These are phyloP conservation scores for Drosophila barbarae DNA, from an alignment of 2,888 invertebrate genomes.

Conservation along the genomic window DNA sequence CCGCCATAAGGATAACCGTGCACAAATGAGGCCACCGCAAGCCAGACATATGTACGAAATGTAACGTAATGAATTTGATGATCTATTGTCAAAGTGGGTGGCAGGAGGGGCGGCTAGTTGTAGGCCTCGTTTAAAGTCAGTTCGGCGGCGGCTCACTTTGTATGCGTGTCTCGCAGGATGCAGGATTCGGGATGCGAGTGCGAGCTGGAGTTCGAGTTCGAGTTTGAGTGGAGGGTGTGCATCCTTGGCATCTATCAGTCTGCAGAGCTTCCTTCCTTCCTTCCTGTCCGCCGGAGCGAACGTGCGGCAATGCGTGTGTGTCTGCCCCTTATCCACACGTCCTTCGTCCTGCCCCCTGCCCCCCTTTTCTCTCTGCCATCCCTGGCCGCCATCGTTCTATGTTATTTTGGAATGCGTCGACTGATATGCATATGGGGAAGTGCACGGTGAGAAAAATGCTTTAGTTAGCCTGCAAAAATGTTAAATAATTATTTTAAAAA, in stretches of 20 bases:
- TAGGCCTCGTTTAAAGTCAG: constrained; percentile 67
- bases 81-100: constrained; percentile 77
- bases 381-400: constrained; percentile 32
- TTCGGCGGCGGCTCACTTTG: constrained; percentile 61
- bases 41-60: constrained; percentile 70
- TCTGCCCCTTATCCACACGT: constrained; percentile 10
- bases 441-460: constrained; percentile 13
- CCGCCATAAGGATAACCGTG: neutral
- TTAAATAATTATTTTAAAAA: neutral
- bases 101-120: neutral
- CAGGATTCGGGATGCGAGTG: constrained; percentile 13
- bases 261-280: constrained; percentile 72
- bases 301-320: constrained; percentile 67
- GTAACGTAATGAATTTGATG: constrained; percentile 79
- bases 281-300: constrained; percentile 42
- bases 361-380: neutral
- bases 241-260: constrained; percentile 73
- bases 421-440: constrained; percentile 68
- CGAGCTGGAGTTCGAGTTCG: constrained; percentile 16
- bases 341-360: neutral
- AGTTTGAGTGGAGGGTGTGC: constrained; percentile 40
- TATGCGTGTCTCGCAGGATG: constrained; percentile 61
- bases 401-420: constrained; percentile 71
- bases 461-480: neutral
- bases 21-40: constrained; percentile 18